phyloP scores from a whole-genome alignment of 1,140 invertebrate genomes.

The Penaeus japonicus region DNA sequence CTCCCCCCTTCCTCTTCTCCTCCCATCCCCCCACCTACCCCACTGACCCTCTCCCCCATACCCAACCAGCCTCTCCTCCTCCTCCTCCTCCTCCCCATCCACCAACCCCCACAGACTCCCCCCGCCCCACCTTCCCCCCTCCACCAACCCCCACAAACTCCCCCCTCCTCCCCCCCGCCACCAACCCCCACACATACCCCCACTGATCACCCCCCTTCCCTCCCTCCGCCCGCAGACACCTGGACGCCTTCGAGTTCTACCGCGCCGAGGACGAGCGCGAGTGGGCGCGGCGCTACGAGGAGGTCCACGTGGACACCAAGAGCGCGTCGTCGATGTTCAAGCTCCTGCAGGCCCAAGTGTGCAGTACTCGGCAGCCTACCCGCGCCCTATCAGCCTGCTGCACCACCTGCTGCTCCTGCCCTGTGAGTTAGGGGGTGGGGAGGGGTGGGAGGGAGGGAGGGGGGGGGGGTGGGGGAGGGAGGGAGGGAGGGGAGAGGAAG shows the following conservation, averaged over 20 bases:
- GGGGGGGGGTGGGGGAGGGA: background rate
- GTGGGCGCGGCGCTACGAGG: conserved; percentile 86
- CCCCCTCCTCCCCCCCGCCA: background rate
- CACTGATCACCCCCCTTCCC: background rate
- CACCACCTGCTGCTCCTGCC: conserved; percentile 91
- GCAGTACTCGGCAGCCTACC: conserved; percentile 90
- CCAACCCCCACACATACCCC: too few relatives aligned
- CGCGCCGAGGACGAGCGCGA: conserved; percentile 96
- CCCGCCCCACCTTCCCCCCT: background rate
- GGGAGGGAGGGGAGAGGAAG: background rate
- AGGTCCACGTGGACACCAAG: conserved; percentile 92
- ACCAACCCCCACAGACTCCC: background rate
- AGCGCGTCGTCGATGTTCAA: conserved; percentile 95
- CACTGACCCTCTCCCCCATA: background rate
- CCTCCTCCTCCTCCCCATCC: too few relatives aligned
- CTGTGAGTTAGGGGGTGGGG: conserved; percentile 71
- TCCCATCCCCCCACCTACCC: background rate
- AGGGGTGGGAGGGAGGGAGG: background rate
- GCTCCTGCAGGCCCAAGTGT: conserved; percentile 85
- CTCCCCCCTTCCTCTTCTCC: background rate
- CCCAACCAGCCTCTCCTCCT: background rate
- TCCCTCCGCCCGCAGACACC: conserved; percentile 66
- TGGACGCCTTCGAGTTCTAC: conserved; percentile 98
- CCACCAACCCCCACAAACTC: background rate
- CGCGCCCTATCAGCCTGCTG: conserved; percentile 89